These are phyloP conservation scores for Monopis laevigella DNA, from an alignment of 2,888 invertebrate species.

Conservation along the genomic window DNA sequence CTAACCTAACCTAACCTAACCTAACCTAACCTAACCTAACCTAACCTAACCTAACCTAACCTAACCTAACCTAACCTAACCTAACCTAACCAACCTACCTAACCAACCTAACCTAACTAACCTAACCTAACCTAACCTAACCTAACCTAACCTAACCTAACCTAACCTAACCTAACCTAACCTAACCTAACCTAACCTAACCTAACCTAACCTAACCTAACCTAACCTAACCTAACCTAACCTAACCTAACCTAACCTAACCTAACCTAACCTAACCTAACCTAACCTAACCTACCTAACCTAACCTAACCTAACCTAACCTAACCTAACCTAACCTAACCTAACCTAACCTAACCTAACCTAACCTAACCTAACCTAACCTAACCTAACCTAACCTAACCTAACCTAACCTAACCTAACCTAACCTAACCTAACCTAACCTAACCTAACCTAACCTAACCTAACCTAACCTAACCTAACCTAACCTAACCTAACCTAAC, in stretches of 20 bases:
- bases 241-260: constrained; percentile 13
- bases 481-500: constrained; percentile 7
- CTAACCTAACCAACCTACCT: constrained; percentile 10
- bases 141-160: constrained; percentile 12
- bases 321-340: constrained; percentile 11
- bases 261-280: constrained; percentile 14
- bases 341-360: constrained; percentile 14
- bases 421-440: constrained; percentile 13
- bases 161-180: constrained; percentile 13
- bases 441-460: constrained; percentile 13
- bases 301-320: constrained; percentile 9
- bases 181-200: constrained; percentile 13
- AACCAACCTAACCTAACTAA: constrained; percentile 11
- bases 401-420: constrained; percentile 11
- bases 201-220: constrained; percentile 14
- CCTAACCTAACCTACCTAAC: constrained; percentile 13
- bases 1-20: constrained; percentile 12
- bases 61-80: constrained; percentile 12
- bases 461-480: constrained; percentile 11
- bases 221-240: constrained; percentile 14
- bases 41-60: constrained; percentile 12
- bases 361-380: constrained; percentile 14
- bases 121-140: constrained; percentile 5
- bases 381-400: constrained; percentile 13
- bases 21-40: constrained; percentile 12